Percentiles rank a stretch among this genome's conserved stretches.
phyloP scores from a whole-genome alignment of 53 echinoderm and acorn worm genomes.

The Glandiceps talaboti region DNA sequence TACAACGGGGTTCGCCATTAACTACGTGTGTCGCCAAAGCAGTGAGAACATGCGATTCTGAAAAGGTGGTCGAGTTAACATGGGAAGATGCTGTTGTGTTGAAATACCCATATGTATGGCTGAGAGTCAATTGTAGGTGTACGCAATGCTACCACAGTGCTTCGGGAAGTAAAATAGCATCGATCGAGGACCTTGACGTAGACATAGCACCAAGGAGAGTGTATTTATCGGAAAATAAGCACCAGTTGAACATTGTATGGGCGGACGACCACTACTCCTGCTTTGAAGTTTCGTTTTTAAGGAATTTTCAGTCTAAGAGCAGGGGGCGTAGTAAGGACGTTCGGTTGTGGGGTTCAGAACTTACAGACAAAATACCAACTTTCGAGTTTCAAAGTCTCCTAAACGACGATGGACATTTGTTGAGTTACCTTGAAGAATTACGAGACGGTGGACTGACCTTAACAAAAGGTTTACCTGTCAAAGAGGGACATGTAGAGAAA shows the following conservation, averaged over 20 bases:
- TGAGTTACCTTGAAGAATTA: conserved; percentile 45
- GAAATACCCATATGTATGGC: conserved; percentile 59
- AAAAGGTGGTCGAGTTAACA: not conserved
- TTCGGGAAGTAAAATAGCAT: conserved; percentile 14
- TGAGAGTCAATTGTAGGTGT: conserved; percentile 74
- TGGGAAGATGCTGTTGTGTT: conserved; percentile 26
- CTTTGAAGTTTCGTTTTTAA: not conserved
- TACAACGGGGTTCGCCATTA: too few relatives aligned
- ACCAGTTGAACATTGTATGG: conserved; percentile 38
- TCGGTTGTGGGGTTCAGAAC: conserved; percentile 50
- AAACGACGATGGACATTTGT: conserved; percentile 27
- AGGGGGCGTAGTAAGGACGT: conserved; percentile 19
- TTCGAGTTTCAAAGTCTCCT: conserved; percentile 48
- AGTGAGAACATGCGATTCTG: not conserved
- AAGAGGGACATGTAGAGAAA: conserved; percentile 44
- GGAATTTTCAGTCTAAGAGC: conserved; percentile 30
- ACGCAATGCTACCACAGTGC: conserved; percentile 34
- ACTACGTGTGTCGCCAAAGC: too few relatives aligned
- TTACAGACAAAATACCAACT: conserved; percentile 43
- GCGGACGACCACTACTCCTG: conserved; percentile 39
- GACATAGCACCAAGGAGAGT: conserved; percentile 10
- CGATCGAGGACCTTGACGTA: conserved; percentile 27
- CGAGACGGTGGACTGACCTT: conserved; percentile 37
- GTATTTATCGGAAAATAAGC: conserved; percentile 7
- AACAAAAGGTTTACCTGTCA: conserved; percentile 25